Percentiles rank a stretch among this genome's conserved stretches.
phyloP scores from a whole-genome alignment of 2,888 invertebrate genomes.

The Aelia acuminata region DNA sequence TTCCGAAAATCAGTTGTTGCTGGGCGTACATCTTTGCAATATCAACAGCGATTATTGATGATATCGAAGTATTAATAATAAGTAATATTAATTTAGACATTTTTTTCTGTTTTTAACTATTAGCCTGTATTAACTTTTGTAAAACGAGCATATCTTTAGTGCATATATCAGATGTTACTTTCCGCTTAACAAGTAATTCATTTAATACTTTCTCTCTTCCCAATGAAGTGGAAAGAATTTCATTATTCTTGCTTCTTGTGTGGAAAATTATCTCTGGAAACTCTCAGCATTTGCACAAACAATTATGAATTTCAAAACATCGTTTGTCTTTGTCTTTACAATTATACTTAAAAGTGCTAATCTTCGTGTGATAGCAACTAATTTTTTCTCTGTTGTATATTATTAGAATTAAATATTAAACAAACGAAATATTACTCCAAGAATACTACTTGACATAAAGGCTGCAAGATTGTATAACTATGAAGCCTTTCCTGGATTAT shows the following conservation, averaged over 20 bases:
- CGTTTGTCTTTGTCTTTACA: neutral
- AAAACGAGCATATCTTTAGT: neutral
- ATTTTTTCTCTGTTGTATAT: neutral
- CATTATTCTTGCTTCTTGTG: conserved; percentile 24
- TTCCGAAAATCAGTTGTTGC: too few relatives aligned
- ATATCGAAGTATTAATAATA: too few relatives aligned
- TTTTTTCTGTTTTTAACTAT: neutral
- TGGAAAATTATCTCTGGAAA: neutral
- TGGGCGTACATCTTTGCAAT: too few relatives aligned
- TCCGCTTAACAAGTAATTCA: conserved; percentile 4
- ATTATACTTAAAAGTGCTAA: neutral
- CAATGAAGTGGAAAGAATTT: conserved; percentile 22
- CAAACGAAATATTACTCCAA: neutral
- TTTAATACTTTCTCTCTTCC: conserved; percentile 30
- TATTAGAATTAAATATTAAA: neutral
- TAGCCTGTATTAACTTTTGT: neutral
- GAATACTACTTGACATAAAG: too few relatives aligned
- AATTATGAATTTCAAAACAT: neutral
- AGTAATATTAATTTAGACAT: too few relatives aligned
- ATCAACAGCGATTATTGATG: too few relatives aligned
- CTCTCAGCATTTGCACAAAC: neutral
- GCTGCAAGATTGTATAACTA: neutral
- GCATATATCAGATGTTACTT: neutral
- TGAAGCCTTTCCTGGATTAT: neutral
- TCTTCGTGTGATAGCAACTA: neutral